phyloP scores from a whole-genome alignment of 2,113 vertebrate genomes.

The Clarias magur region DNA sequence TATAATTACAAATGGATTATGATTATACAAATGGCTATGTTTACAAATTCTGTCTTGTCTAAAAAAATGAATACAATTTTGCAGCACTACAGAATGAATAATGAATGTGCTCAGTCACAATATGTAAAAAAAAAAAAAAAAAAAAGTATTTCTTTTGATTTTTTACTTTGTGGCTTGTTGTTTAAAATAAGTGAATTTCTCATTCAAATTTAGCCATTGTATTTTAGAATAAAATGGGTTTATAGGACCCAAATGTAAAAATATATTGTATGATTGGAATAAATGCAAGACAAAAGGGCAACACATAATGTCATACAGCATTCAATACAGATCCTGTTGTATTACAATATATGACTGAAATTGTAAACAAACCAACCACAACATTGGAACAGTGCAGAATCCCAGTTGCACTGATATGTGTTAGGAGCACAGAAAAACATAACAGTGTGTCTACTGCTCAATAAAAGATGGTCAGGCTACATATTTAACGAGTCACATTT shows the following conservation, averaged over 20 bases:
- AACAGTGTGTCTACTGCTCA: background rate
- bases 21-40: background rate
- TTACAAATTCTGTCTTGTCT: background rate
- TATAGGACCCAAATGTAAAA: constrained; percentile 1
- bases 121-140: background rate
- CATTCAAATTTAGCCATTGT: background rate
- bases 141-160: constrained; percentile 27
- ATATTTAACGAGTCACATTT: constrained; percentile 2
- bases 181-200: background rate
- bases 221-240: background rate
- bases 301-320: background rate
- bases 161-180: constrained; percentile 8
- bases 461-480: background rate
- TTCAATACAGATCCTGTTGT: background rate
- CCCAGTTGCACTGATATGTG: background rate
- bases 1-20: constrained; percentile 24
- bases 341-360: background rate
- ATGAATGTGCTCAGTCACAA: constrained; percentile 18
- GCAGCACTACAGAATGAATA: background rate
- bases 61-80: background rate
- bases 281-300: background rate
- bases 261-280: constrained; percentile 3
- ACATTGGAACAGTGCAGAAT: background rate
- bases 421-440: constrained; percentile 1
- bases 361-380: background rate